phyloP scores from a whole-genome alignment of 2,888 invertebrate species.

The Meteorus cinctellus region DNA sequence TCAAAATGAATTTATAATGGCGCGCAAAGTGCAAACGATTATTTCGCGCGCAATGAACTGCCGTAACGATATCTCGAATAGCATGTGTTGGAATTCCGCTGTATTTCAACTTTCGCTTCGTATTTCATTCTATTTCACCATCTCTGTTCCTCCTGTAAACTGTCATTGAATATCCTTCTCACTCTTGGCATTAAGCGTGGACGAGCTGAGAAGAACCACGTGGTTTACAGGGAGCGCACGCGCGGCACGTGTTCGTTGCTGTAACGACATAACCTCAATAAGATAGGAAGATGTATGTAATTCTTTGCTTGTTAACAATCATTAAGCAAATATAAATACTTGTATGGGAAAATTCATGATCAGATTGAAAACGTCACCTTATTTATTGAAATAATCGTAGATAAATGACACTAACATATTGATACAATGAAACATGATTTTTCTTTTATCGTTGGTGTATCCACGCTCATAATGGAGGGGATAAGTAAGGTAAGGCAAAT shows the following conservation, averaged over 20 bases:
- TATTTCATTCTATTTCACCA: not conserved
- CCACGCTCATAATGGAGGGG: constrained; percentile 38
- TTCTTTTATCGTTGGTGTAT: not conserved
- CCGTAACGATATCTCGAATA: not conserved
- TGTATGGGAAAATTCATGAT: constrained; percentile 25
- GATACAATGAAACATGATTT: not conserved
- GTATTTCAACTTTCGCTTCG: not conserved
- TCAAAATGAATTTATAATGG: not conserved
- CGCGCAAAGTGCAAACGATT: constrained; percentile 5
- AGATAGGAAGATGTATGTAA: not conserved
- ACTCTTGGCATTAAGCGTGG: not conserved
- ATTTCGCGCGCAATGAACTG: not conserved
- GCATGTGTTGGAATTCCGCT: not conserved
- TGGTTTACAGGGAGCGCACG: constrained; percentile 64
- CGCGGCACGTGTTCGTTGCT: constrained; percentile 62
- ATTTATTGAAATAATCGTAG: constrained; percentile 40
- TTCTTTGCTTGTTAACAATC: not conserved
- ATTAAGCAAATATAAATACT: constrained; percentile 24
- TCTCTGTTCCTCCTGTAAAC: not conserved
- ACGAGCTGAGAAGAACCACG: constrained; percentile 56
- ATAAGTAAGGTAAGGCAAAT: constrained; percentile 41
- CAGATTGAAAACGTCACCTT: constrained; percentile 27
- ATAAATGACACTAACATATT: not conserved
- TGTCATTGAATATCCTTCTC: not conserved
- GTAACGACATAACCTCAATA: constrained; percentile 55